These are phyloP conservation scores for Clivina fossor DNA, from an alignment of 2,888 invertebrate genomes.

Conservation along the genomic window DNA sequence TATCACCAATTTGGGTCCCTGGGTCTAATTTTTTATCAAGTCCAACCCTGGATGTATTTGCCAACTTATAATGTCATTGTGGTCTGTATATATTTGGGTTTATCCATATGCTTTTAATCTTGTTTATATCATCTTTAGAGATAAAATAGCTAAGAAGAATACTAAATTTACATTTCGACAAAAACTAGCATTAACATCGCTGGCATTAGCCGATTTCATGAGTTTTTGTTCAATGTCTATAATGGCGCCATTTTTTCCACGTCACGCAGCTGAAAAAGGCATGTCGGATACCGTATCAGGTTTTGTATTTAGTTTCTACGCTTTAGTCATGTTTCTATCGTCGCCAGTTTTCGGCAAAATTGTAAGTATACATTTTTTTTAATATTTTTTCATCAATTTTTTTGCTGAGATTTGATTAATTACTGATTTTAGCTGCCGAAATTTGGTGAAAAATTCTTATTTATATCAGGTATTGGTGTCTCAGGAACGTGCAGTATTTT, in stretches of 20 bases:
- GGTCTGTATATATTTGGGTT: too few relatives aligned
- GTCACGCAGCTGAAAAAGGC: slow-evolving; percentile 70
- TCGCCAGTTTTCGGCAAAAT: slow-evolving; percentile 76
- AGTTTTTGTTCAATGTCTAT: slow-evolving; percentile 78
- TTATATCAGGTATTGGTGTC: slow-evolving; percentile 69
- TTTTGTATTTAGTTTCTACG: slow-evolving; percentile 77
- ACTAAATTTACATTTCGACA: slow-evolving; percentile 58
- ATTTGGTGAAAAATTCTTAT: slow-evolving; percentile 73
- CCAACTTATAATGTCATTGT: too few relatives aligned
- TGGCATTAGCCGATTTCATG: slow-evolving; percentile 73
- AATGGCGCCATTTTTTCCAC: slow-evolving; percentile 79
- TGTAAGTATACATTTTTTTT: slow-evolving; percentile 57
- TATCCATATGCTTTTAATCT: too few relatives aligned
- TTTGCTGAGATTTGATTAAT: slow-evolving; percentile 6
- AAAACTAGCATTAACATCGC: slow-evolving; percentile 61
- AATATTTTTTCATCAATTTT: not conserved
- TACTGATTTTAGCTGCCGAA: slow-evolving; percentile 62
- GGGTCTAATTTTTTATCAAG: too few relatives aligned
- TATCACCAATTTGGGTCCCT: too few relatives aligned
- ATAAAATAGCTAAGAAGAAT: too few relatives aligned
- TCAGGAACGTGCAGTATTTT: slow-evolving; percentile 73
- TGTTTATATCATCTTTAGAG: too few relatives aligned
- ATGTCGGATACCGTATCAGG: slow-evolving; percentile 70
- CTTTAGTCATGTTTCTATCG: slow-evolving; percentile 71
- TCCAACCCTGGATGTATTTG: too few relatives aligned